Evolutionary conservation across 2,113 vertebrate species (phyloP).

Genomic region (Lophotis ruficrista): DNA sequence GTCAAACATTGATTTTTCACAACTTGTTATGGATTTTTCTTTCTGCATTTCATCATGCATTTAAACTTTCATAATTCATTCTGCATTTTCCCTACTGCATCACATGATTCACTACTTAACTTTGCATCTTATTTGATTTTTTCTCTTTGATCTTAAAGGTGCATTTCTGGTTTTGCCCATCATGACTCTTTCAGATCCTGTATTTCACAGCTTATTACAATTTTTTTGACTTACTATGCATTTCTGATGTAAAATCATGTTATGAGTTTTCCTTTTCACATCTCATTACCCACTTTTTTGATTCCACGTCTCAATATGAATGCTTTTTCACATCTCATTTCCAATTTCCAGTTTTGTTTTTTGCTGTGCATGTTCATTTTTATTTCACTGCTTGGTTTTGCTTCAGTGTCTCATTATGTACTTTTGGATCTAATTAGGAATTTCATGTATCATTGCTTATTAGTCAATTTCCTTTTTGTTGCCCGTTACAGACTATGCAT

Average conservation of each 20-base stretch:
- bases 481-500: neutral
- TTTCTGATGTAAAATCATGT: neutral
- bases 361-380: neutral
- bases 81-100: neutral
- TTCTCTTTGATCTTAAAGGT: neutral
- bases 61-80: neutral
- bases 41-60: neutral
- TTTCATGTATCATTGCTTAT: conserved; percentile 44
- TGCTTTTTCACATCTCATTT: neutral
- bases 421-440: conserved; percentile 57
- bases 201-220: neutral
- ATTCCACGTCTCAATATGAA: neutral
- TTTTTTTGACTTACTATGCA: neutral
- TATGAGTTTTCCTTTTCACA: neutral
- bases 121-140: neutral
- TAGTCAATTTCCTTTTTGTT: conserved; percentile 40
- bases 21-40: neutral
- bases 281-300: conserved; percentile 5
- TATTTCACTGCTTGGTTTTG: conserved; percentile 28
- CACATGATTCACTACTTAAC: neutral
- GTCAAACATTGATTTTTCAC: neutral
- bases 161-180: neutral
- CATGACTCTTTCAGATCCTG: neutral
- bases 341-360: neutral
- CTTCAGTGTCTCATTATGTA: conserved; percentile 19